Percentiles rank a stretch among this genome's conserved stretches.
Evolutionary conservation across 2,113 vertebrate species (phyloP).

Genomic region (Percopsis transmontana): DNA sequence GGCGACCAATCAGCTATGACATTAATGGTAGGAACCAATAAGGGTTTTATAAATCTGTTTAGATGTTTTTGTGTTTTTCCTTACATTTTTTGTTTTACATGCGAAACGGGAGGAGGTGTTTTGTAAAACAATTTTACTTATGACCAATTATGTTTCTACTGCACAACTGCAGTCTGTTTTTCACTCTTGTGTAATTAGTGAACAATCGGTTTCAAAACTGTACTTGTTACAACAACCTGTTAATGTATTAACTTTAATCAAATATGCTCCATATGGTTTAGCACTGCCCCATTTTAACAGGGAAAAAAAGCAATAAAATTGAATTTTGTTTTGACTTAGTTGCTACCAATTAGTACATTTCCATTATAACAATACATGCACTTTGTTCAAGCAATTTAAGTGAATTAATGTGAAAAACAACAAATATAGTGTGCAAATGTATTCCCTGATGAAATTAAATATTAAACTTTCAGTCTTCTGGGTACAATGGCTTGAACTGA

Average conservation of each 20-base stretch:
- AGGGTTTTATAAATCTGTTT: conserved; percentile 71
- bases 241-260: not conserved
- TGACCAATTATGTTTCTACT: not conserved
- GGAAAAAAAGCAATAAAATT: too few relatives aligned
- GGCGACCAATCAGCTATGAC: conserved; percentile 78
- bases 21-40: conserved; percentile 72
- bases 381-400: too few relatives aligned
- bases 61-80: conserved; percentile 43
- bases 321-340: too few relatives aligned
- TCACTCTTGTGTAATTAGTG: not conserved
- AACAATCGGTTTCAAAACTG: not conserved
- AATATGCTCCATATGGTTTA: too few relatives aligned
- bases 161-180: not conserved
- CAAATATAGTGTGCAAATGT: too few relatives aligned
- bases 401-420: too few relatives aligned
- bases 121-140: conserved; percentile 22
- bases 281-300: too few relatives aligned
- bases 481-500: too few relatives aligned
- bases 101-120: not conserved
- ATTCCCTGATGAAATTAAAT: too few relatives aligned
- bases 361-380: too few relatives aligned
- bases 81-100: conserved; percentile 7
- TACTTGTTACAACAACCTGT: not conserved
- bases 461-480: too few relatives aligned
- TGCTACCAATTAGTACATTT: too few relatives aligned